These are phyloP conservation scores for Lepus americanus DNA, from an alignment of 2,113 vertebrate genomes.

Conservation along the genomic window DNA sequence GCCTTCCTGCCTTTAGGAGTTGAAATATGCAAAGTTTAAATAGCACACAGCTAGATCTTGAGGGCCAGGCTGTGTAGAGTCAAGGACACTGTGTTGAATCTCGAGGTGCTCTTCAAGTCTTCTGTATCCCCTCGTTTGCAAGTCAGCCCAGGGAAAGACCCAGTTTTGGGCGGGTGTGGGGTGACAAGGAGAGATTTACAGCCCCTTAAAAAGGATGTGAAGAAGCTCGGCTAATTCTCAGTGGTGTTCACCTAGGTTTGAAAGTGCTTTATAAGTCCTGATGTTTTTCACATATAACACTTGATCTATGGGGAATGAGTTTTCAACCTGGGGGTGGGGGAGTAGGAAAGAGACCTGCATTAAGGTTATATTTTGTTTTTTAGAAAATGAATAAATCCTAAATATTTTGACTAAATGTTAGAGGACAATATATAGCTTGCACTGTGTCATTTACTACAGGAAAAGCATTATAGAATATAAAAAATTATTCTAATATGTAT, in stretches of 20 bases:
- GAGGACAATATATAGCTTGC: neutral
- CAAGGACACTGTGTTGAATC: neutral
- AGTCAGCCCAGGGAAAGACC: neutral
- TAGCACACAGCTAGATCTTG: neutral
- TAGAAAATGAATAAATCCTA: slow-evolving; percentile 34
- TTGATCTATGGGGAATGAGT: neutral
- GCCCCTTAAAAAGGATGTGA: slow-evolving; percentile 52
- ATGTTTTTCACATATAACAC: slow-evolving; percentile 55
- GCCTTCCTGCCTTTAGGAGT: slow-evolving; percentile 30
- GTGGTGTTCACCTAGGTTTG: slow-evolving; percentile 34
- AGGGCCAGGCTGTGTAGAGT: neutral
- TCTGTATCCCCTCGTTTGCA: neutral
- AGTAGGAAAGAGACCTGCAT: neutral
- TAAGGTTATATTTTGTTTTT: slow-evolving; percentile 35
- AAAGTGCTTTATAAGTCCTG: slow-evolving; percentile 52
- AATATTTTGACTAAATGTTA: slow-evolving; percentile 36
- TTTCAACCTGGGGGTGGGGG: slow-evolving; percentile 18
- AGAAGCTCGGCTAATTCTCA: slow-evolving; percentile 36
- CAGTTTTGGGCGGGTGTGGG: neutral
- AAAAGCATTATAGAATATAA: neutral
- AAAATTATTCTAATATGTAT: neutral
- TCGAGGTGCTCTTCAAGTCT: neutral
- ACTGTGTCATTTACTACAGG: neutral
- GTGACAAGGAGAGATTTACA: slow-evolving; percentile 66
- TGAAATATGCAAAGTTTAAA: neutral